A percentile compares a stretch with the other conserved stretches of the same genome.
phyloP scores from a whole-genome alignment of 2,888 invertebrate genomes.

The Idaea straminata region DNA sequence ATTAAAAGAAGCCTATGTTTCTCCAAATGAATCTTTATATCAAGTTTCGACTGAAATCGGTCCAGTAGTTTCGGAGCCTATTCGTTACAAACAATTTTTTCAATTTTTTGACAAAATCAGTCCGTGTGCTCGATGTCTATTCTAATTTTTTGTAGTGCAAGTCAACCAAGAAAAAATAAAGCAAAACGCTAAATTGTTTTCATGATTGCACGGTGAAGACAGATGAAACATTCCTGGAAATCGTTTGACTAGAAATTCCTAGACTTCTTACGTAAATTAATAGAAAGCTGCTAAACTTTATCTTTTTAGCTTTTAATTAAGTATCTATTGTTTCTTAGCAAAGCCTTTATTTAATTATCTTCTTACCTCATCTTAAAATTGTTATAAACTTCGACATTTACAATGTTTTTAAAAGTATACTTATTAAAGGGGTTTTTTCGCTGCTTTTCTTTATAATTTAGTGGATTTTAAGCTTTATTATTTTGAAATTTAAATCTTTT shows the following conservation, averaged over 20 bases:
- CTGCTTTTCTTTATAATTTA: background rate
- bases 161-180: background rate
- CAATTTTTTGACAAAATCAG: too few species aligned
- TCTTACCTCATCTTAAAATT: conserved; percentile 1
- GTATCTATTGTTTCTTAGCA: background rate
- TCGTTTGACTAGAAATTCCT: background rate
- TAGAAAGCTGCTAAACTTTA: background rate
- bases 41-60: too few species aligned
- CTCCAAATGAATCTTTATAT: too few species aligned
- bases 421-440: background rate
- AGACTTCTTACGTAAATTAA: background rate
- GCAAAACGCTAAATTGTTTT: background rate
- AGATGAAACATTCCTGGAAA: background rate
- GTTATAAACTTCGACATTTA: background rate
- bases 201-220: background rate
- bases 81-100: too few species aligned
- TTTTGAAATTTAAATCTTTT: background rate
- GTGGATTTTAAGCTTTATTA: background rate
- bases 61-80: too few species aligned
- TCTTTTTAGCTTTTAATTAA: conserved; percentile 4
- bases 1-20: too few species aligned
- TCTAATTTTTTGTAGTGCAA: conserved; percentile 3
- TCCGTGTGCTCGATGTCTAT: too few species aligned
- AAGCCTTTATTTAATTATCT: conserved; percentile 3
- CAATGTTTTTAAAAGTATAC: background rate